Percentiles rank a stretch among this genome's conserved stretches.
These are phyloP conservation scores for Zosterops pallidus DNA, from an alignment of 2,113 vertebrate species.

Conservation along the genomic window DNA sequence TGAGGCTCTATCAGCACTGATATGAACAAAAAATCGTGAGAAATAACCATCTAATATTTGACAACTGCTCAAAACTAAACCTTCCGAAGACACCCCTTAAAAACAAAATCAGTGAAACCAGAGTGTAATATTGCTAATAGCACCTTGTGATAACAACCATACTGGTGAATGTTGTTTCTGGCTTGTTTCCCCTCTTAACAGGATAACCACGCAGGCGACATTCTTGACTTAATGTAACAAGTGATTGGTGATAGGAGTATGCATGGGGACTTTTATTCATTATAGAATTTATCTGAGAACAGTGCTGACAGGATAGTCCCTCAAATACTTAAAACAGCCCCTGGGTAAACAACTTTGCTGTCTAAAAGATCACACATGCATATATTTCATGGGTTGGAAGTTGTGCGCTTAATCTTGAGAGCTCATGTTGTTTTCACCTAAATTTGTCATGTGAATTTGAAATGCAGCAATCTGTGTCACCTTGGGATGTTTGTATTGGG, in stretches of 20 bases:
- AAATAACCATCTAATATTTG: neutral
- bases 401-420: neutral
- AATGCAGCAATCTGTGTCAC: slow-evolving; percentile 32
- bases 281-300: slow-evolving; percentile 21
- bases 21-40: neutral
- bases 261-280: neutral
- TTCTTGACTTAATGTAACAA: neutral
- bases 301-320: slow-evolving; percentile 8
- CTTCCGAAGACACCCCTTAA: neutral
- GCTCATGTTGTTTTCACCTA: slow-evolving; percentile 37
- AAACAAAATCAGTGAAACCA: neutral
- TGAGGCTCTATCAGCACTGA: neutral
- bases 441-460: slow-evolving; percentile 57
- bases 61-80: neutral
- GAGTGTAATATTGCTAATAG: neutral
- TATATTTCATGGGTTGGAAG: slow-evolving; percentile 34
- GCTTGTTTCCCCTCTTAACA: neutral
- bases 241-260: neutral
- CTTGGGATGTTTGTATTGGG: slow-evolving; percentile 11
- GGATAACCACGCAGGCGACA: neutral
- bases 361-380: slow-evolving; percentile 44
- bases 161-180: neutral
- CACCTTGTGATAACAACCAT: neutral
- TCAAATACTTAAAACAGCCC: slow-evolving; percentile 20
- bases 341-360: slow-evolving; percentile 36